These are phyloP conservation scores for Actenoides lindsayi DNA, from an alignment of 2,113 vertebrate species.

Conservation along the genomic window DNA sequence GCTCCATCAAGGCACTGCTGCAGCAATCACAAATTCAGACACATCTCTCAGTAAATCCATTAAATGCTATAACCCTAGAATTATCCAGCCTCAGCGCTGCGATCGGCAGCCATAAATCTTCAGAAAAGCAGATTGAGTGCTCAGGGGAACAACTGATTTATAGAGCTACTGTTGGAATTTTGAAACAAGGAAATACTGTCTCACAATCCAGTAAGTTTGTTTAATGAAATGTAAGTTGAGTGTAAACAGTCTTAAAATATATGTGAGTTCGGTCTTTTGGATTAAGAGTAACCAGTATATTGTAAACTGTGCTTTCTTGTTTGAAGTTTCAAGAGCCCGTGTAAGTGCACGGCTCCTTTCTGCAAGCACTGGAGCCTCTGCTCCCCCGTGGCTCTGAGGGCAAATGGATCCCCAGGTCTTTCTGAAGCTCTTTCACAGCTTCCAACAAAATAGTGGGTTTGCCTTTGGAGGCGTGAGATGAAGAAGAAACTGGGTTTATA, in stretches of 20 bases:
- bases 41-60: neutral
- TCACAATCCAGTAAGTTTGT: conserved; percentile 2
- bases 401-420: neutral
- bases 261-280: neutral
- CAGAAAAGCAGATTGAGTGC: neutral
- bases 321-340: neutral
- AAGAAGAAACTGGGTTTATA: neutral
- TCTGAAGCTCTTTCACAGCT: neutral
- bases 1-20: neutral
- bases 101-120: neutral
- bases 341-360: neutral
- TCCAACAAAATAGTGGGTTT: neutral
- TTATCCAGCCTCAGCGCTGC: neutral
- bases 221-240: conserved; percentile 36
- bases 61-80: neutral
- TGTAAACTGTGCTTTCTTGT: neutral
- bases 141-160: neutral
- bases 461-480: neutral
- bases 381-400: neutral
- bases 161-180: conserved; percentile 29
- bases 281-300: neutral
- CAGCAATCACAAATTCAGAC: neutral
- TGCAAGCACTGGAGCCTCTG: neutral
- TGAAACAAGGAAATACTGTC: conserved; percentile 18
- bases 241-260: conserved; percentile 11